Conservation (phyloP, 53 echinoderm and acorn worm genomes). For the Echinarachnius parma region DNA sequence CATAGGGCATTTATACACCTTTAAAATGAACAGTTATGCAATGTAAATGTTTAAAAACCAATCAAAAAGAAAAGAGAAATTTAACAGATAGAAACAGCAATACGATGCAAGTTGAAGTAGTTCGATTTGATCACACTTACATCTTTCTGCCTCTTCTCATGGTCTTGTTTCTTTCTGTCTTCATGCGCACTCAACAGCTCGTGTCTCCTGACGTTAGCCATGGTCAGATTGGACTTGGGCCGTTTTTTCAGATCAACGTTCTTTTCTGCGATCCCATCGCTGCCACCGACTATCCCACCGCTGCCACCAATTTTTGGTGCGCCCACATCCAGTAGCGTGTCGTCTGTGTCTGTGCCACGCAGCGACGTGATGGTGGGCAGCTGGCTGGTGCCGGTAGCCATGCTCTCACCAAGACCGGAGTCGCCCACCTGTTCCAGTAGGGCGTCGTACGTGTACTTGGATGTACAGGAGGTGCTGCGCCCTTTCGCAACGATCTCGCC, state of each 20-base stretch:
- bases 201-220: constrained; percentile 64
- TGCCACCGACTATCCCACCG: constrained; percentile 46
- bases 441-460: constrained; percentile 1
- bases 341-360: constrained; percentile 14
- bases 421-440: constrained; percentile 37
- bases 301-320: constrained; percentile 33
- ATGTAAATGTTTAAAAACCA: no score
- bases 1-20: no score
- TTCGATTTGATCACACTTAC: no score
- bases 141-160: not conserved
- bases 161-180: not conserved
- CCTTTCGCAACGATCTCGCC: constrained; percentile 21
- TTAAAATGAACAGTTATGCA: no score
- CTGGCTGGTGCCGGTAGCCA: constrained; percentile 35
- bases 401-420: constrained; percentile 68
- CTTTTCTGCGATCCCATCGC: not conserved
- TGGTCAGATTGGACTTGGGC: constrained; percentile 66
- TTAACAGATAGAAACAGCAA: no score
- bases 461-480: constrained; percentile 1
- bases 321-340: not conserved
- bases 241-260: constrained; percentile 13
- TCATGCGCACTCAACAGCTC: constrained; percentile 56
- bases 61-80: no score
- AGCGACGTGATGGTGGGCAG: constrained; percentile 15
- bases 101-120: no score